A percentile compares a stretch with the other conserved stretches of the same genome.
Evolutionary conservation across 2,797 vertebrate genomes (phyloP).

Genomic region (Gobio occitaniae): DNA sequence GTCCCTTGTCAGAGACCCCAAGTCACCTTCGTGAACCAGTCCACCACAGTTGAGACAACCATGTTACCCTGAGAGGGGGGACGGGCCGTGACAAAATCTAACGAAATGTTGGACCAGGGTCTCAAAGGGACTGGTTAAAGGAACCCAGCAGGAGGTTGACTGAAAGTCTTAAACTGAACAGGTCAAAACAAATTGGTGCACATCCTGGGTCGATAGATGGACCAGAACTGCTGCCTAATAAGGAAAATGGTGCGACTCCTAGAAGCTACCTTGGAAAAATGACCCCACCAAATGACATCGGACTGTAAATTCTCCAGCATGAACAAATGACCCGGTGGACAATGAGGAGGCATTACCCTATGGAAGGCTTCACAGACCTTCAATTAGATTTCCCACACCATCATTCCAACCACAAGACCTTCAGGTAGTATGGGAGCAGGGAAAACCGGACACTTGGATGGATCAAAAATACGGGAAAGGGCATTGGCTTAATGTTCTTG

Average conservation of each 20-base stretch:
- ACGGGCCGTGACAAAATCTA: background rate
- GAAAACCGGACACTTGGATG: no score
- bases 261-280: background rate
- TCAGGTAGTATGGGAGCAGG: no score
- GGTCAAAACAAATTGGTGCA: background rate
- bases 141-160: background rate
- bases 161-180: background rate
- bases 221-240: background rate
- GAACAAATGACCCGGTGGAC: background rate
- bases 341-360: no score
- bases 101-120: no score
- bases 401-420: no score
- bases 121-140: background rate
- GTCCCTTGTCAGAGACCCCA: background rate
- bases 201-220: background rate
- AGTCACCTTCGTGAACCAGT: background rate
- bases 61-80: background rate
- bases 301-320: background rate
- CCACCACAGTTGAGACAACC: background rate
- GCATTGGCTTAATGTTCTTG: no score
- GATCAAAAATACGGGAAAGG: no score
- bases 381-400: no score
- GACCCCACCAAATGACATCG: background rate
- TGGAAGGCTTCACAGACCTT: no score
- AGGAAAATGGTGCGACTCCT: background rate